Evolutionary conservation across 2,113 vertebrate species (phyloP).

Genomic region (Coryphaenoides rupestris): DNA sequence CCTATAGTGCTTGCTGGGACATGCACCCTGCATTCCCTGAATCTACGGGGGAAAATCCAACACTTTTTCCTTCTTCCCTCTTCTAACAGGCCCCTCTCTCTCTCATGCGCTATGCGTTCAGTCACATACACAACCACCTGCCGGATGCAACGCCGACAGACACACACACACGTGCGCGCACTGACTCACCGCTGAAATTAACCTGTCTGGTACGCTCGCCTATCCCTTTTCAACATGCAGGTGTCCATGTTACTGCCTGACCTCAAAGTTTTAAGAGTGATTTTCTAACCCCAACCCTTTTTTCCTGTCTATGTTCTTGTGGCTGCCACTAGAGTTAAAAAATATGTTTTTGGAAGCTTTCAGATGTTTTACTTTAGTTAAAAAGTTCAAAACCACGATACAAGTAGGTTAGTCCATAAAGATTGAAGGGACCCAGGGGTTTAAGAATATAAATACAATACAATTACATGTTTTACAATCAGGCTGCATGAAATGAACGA

Average conservation of each 20-base stretch:
- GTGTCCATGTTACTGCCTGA: background rate
- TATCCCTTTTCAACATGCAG: conserved; percentile 7
- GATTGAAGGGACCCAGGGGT: conserved; percentile 25
- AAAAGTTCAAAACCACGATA: too few relatives aligned
- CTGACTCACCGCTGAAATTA: conserved; percentile 53
- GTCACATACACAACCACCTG: too few relatives aligned
- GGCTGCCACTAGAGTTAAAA: too few relatives aligned
- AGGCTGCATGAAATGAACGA: conserved; percentile 18
- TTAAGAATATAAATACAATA: conserved; percentile 68
- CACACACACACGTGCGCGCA: conserved; percentile 33
- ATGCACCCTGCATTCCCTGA: conserved; percentile 55
- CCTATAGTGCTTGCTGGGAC: conserved; percentile 55
- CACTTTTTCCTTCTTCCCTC: conserved; percentile 33
- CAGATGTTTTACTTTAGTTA: too few relatives aligned
- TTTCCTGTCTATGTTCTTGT: too few relatives aligned
- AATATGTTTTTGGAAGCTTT: too few relatives aligned
- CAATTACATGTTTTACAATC: conserved; percentile 37
- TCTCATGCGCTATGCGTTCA: too few relatives aligned
- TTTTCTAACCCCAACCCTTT: too few relatives aligned
- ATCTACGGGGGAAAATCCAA: conserved; percentile 50
- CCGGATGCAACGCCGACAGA: too few relatives aligned
- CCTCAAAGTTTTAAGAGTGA: background rate
- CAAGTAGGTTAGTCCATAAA: too few relatives aligned
- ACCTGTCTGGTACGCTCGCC: conserved; percentile 42
- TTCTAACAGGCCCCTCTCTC: conserved; percentile 12